These are phyloP conservation scores for Linurgus olivaceus DNA, from an alignment of 2,797 vertebrate species.

Conservation along the genomic window DNA sequence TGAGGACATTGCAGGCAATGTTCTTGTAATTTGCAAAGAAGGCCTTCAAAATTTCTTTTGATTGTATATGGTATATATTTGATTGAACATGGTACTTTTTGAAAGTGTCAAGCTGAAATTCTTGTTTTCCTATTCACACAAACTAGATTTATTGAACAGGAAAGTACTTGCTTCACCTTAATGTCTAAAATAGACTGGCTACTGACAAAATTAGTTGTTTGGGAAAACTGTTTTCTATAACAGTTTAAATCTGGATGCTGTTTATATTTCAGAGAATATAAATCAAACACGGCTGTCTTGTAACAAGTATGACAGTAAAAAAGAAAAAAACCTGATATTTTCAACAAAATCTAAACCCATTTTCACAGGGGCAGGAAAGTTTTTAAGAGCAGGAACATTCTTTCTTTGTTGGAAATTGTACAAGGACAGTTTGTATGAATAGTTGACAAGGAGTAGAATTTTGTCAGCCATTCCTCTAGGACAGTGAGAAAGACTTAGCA, in stretches of 20 bases:
- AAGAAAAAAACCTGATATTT: not conserved
- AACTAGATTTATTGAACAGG: not conserved
- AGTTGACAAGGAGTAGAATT: not conserved
- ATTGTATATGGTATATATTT: not conserved
- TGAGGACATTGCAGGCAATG: not conserved
- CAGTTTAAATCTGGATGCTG: not conserved
- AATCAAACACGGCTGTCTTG: not conserved
- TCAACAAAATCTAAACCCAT: not conserved
- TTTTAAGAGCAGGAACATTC: not conserved
- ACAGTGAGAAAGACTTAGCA: not conserved
- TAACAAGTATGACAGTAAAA: not conserved
- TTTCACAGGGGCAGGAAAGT: not conserved
- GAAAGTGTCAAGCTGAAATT: not conserved
- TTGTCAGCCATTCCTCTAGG: not conserved
- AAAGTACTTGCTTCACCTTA: not conserved
- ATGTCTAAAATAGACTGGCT: not conserved
- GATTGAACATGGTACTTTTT: not conserved
- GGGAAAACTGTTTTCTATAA: not conserved
- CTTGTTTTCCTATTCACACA: not conserved
- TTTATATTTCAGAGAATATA: not conserved
- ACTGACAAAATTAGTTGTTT: not conserved
- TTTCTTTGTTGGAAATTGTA: not conserved
- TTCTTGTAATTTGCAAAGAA: not conserved
- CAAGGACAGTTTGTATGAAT: not conserved
- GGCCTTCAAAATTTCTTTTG: not conserved